Percentiles rank a stretch among this genome's conserved stretches.
phyloP scores from a whole-genome alignment of 2,888 invertebrate genomes.

The Lepidochrysops patricia region DNA sequence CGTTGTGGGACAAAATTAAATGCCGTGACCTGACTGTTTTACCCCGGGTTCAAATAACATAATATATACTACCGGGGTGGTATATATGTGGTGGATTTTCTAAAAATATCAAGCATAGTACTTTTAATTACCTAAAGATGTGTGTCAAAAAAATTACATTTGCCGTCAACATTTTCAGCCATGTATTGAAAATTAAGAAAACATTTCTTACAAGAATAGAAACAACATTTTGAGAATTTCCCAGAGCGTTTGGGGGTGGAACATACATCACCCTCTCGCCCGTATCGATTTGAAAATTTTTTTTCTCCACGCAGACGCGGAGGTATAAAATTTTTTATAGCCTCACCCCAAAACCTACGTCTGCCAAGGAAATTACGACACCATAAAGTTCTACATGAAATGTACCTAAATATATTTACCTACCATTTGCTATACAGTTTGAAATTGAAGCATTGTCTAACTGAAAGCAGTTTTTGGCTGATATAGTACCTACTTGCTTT shows the following conservation, averaged over 20 bases:
- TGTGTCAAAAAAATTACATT: too few relatives aligned
- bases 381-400: conserved; percentile 20
- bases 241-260: background rate
- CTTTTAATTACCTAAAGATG: too few relatives aligned
- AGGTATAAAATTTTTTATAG: conserved; percentile 55
- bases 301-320: conserved; percentile 37
- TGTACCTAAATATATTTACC: background rate
- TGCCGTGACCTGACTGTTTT: too few relatives aligned
- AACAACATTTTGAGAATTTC: background rate
- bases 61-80: too few relatives aligned
- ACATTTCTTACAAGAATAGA: background rate
- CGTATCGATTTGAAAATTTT: conserved; percentile 36
- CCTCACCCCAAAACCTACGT: conserved; percentile 28
- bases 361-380: conserved; percentile 22
- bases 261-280: conserved; percentile 10
- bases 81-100: too few relatives aligned
- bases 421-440: background rate
- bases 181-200: background rate
- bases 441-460: background rate
- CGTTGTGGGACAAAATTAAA: too few relatives aligned
- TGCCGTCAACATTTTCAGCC: too few relatives aligned
- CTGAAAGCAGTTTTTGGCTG: too few relatives aligned
- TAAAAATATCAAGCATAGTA: too few relatives aligned
- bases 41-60: too few relatives aligned
- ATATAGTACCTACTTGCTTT: too few relatives aligned